These are phyloP conservation scores for Nanorana parkeri DNA, from an alignment of 2,113 vertebrate genomes.

Conservation along the genomic window DNA sequence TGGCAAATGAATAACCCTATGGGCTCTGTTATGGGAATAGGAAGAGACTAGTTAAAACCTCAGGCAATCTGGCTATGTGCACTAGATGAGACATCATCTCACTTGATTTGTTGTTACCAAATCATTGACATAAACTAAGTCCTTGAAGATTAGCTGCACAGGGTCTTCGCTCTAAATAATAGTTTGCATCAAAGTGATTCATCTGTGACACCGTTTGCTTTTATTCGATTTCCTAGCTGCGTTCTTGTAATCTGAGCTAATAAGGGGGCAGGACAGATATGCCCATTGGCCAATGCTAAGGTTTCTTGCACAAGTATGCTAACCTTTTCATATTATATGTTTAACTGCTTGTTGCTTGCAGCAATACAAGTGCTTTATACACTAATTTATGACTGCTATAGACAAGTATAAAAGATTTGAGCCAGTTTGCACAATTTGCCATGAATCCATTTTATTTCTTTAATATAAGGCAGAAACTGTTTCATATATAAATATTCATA, in stretches of 20 bases:
- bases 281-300: background rate
- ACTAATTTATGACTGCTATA: too few relatives aligned
- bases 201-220: conserved; percentile 21
- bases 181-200: conserved; percentile 35
- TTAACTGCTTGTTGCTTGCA: too few relatives aligned
- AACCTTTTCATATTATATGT: background rate
- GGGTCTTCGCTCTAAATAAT: conserved; percentile 12
- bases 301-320: background rate
- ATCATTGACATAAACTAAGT: conserved; percentile 43
- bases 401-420: too few relatives aligned
- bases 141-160: conserved; percentile 32
- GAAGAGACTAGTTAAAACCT: conserved; percentile 51
- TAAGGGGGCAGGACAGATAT: background rate
- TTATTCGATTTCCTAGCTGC: conserved; percentile 19
- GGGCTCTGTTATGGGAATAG: conserved; percentile 40
- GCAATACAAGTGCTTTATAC: too few relatives aligned
- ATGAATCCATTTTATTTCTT: too few relatives aligned
- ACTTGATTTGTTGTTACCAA: conserved; percentile 49
- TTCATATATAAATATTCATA: too few relatives aligned
- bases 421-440: too few relatives aligned
- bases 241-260: conserved; percentile 45
- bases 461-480: too few relatives aligned
- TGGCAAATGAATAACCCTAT: conserved; percentile 51
- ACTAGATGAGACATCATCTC: conserved; percentile 47
- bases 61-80: conserved; percentile 39